Percentiles rank a stretch among this genome's conserved stretches.
phyloP scores from a whole-genome alignment of 2,113 vertebrate species.

The Rhinoptilus africanus region DNA sequence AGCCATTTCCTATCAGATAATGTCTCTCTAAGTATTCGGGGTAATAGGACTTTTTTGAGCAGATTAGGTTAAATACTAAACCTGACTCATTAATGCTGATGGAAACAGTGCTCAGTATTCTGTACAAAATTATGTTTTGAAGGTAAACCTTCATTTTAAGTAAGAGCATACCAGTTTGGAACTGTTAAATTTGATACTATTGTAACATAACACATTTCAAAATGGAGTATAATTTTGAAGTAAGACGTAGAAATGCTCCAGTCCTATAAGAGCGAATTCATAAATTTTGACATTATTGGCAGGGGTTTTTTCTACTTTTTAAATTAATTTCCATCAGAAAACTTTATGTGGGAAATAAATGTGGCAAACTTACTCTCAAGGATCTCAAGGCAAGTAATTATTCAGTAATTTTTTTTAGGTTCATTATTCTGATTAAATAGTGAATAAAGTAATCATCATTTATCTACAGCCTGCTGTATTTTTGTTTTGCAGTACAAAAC shows the following conservation, averaged over 20 bases:
- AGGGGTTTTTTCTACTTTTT: neutral
- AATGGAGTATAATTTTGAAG: neutral
- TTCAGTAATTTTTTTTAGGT: neutral
- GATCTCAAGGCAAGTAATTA: neutral
- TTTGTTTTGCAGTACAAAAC: neutral
- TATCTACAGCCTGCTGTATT: neutral
- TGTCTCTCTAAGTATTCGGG: neutral
- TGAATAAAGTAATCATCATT: neutral
- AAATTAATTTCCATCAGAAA: neutral
- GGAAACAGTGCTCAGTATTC: neutral
- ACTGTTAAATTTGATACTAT: conserved; percentile 13
- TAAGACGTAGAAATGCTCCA: conserved; percentile 7
- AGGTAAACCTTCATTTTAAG: neutral
- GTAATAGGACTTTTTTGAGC: neutral
- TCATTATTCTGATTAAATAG: conserved; percentile 1
- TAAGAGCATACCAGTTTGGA: neutral
- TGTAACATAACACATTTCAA: conserved; percentile 19
- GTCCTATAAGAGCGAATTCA: neutral
- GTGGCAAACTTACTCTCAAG: neutral
- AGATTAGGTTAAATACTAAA: conserved; percentile 27
- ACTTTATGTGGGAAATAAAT: neutral
- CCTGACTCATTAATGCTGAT: neutral
- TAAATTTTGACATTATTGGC: neutral
- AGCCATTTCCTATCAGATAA: conserved; percentile 60
- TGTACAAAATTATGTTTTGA: neutral